Conservation (phyloP, 2,888 invertebrate species). For the Dichetophora obliterata region DNA sequence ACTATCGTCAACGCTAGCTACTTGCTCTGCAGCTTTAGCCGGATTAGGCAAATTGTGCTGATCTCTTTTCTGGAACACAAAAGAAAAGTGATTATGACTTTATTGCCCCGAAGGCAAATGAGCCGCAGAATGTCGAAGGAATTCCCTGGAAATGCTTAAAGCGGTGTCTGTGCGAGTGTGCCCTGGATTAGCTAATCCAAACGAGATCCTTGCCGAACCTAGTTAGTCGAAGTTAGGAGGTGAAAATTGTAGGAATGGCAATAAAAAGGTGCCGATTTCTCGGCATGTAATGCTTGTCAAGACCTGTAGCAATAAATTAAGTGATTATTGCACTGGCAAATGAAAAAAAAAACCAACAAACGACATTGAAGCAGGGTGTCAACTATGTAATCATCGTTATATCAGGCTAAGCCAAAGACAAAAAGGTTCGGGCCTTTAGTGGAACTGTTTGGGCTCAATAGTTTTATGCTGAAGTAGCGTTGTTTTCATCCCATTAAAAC, state of each 20-base stretch:
- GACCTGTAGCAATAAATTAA: neutral
- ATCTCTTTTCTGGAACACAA: conserved; percentile 14
- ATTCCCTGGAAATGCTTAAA: conserved; percentile 15
- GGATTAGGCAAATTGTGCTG: conserved; percentile 31
- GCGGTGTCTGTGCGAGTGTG: neutral
- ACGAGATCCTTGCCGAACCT: neutral
- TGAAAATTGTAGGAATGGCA: neutral
- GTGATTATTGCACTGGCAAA: neutral
- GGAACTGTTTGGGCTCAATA: conserved; percentile 5
- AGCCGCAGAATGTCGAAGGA: neutral
- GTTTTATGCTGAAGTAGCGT: neutral
- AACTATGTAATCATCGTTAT: conserved; percentile 33
- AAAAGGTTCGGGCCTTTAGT: conserved; percentile 6
- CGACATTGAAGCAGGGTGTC: conserved; percentile 14
- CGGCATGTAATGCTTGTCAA: neutral
- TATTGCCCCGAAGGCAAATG: conserved; percentile 52
- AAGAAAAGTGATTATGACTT: conserved; percentile 60
- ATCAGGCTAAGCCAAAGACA: conserved; percentile 19
- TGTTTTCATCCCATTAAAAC: neutral
- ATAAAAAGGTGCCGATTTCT: neutral
- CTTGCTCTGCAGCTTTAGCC: conserved; percentile 1
- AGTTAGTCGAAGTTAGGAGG: neutral
- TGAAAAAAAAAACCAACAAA: neutral
- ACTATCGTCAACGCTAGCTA: neutral
- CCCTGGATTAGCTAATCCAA: conserved; percentile 9